Evolutionary conservation across 2,113 vertebrate species (phyloP), one percentile per base, ranked within the genome.

Genomic region (Paramisgurnus dabryanus): DNA sequence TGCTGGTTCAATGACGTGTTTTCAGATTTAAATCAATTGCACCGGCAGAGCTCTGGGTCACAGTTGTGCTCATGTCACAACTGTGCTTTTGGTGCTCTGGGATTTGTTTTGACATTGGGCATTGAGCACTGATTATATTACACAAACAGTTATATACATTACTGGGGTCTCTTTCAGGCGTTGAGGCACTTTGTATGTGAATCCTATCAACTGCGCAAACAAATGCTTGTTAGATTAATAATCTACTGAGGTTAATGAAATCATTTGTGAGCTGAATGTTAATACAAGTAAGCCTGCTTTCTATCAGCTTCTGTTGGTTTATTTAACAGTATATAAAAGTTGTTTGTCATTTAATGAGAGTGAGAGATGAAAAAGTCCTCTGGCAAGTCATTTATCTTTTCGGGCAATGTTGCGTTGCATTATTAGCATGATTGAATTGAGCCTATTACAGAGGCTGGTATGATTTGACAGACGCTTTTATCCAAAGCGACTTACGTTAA

Each of bases 21-120:
- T 81, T 65, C 41, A 79, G 70, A 76, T 70, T 81, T 76, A 80
- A 80, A 39, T 81, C 81, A 70, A 82, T 80, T 76, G 77, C 34
- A 43, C 60, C 1, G 18, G 72, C 57, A 64, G 27, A 41, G 43
- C 27, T 65, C 72, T 6, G 55, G 34, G 17, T 55, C 12, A 63
- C 63, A 74, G 41, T 53, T 11, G 40, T 60, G 49, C 69, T 67
- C 67, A 40, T 53, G 68, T 58, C 55, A 58, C 55, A 58, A 58
- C 17, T 8, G 6, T 18, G 17, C n/a, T 2, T 58, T 58, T 58
- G 55, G 55, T 5, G 6, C 17, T 6, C 5, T 58, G 55, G 17
- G 55, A 58, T 58, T 7, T 58, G 55, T n/a, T 58, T 6, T 53
- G 50, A 53, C 50, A 53, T 53, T 13, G 50, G 50, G 50, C 50